Evolutionary conservation across 2,113 vertebrate species (phyloP).

Genomic region (Collichthys lucidus): DNA sequence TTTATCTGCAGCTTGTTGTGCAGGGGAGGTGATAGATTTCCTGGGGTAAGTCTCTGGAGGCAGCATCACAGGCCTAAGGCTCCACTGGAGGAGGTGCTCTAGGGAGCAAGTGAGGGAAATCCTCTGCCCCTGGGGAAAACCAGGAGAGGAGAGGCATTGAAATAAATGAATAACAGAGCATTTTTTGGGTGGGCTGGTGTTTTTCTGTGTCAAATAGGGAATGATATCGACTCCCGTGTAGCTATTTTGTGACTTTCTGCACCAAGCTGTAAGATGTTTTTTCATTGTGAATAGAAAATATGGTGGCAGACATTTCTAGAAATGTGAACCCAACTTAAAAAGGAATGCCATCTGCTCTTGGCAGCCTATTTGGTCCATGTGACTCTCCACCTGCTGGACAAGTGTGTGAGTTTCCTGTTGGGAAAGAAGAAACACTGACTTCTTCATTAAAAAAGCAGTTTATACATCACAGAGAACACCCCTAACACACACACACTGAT

Average conservation of each 20-base stretch:
- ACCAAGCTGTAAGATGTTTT: slow-evolving; percentile 21
- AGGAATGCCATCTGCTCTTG: slow-evolving; percentile 61
- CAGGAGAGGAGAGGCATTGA: not conserved
- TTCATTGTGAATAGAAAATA: slow-evolving; percentile 28
- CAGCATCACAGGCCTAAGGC: slow-evolving; percentile 21
- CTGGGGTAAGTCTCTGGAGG: slow-evolving; percentile 16
- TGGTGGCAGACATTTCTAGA: slow-evolving; percentile 13
- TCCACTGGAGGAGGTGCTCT: slow-evolving; percentile 35
- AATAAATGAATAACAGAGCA: slow-evolving; percentile 17
- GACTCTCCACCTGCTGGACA: slow-evolving; percentile 45
- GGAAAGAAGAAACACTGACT: slow-evolving; percentile 31
- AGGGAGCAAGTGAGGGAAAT: slow-evolving; percentile 18
- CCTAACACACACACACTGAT: not conserved
- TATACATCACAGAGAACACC: not conserved
- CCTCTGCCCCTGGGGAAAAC: slow-evolving; percentile 9
- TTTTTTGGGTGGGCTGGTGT: slow-evolving; percentile 2
- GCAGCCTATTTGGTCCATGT: slow-evolving; percentile 38
- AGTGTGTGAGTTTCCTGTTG: slow-evolving; percentile 36
- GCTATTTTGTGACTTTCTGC: slow-evolving; percentile 21
- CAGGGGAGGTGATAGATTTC: slow-evolving; percentile 3
- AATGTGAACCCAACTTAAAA: slow-evolving; percentile 53
- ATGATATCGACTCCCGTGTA: not conserved
- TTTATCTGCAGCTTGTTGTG: slow-evolving; percentile 27
- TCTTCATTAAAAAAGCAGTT: slow-evolving; percentile 20
- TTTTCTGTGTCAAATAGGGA: not conserved